Percentiles rank a stretch among this genome's conserved stretches.
Conservation (phyloP, 2,797 vertebrate genomes). For the Micromesistius poutassou region DNA sequence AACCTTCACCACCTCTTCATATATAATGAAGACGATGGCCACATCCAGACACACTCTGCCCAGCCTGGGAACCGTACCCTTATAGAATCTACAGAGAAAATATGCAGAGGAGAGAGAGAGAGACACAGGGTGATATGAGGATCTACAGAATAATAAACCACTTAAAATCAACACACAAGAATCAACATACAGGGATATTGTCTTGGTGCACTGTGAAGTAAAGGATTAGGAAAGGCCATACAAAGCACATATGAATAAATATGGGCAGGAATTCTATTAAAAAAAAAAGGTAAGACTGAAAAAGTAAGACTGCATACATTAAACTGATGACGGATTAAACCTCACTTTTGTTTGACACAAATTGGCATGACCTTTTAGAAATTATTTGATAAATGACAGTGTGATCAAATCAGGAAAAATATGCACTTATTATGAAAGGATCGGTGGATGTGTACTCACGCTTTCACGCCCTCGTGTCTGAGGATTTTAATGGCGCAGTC, state of each 20-base stretch:
- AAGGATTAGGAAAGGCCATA: neutral
- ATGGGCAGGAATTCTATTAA: neutral
- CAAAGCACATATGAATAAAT: neutral
- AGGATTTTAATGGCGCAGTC: slow-evolving; percentile 90
- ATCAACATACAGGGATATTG: neutral
- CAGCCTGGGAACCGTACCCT: slow-evolving; percentile 90
- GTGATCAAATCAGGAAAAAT: neutral
- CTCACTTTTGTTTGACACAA: neutral
- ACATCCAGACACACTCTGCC: slow-evolving; percentile 91
- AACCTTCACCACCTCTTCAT: slow-evolving; percentile 92
- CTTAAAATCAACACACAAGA: neutral
- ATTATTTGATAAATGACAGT: neutral
- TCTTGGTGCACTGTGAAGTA: neutral
- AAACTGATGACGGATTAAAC: neutral
- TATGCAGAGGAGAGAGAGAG: neutral
- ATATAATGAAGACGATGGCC: slow-evolving; percentile 94
- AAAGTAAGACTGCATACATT: neutral
- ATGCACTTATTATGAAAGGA: neutral
- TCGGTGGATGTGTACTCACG: slow-evolving; percentile 75
- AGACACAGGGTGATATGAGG: neutral
- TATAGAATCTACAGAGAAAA: slow-evolving; percentile 82
- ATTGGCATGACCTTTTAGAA: neutral
- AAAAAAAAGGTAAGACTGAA: neutral
- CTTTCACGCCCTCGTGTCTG: slow-evolving; percentile 82
- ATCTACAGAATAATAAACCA: neutral